phyloP scores from a whole-genome alignment of 30 jellyfish, hydroid and myxozoan species.

The Cassiopea andromeda region DNA sequence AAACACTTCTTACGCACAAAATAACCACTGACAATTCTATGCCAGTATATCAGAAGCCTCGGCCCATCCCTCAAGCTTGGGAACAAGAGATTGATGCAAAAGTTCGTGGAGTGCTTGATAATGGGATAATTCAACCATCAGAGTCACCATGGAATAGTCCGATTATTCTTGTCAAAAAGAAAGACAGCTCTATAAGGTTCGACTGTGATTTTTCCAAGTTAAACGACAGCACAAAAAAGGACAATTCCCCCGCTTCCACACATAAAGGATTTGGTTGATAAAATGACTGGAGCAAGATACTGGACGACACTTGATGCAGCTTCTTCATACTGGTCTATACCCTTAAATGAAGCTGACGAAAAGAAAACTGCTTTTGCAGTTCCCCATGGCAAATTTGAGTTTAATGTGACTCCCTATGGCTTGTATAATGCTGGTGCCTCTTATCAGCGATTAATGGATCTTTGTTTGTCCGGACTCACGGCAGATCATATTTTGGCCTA shows the following conservation, averaged over 20 bases:
- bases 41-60: conserved; percentile 34
- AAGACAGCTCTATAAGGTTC: conserved; percentile 47
- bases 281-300: conserved; percentile 39
- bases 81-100: conserved; percentile 17
- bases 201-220: conserved; percentile 61
- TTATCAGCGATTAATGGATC: conserved; percentile 38
- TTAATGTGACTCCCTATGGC: conserved; percentile 47
- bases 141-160: conserved; percentile 68
- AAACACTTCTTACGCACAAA: not conserved
- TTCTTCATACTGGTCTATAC: conserved; percentile 19
- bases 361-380: conserved; percentile 51
- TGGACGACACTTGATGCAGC: conserved; percentile 36
- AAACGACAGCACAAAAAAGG: conserved; percentile 64
- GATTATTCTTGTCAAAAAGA: conserved; percentile 49
- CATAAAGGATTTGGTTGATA: conserved; percentile 60
- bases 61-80: conserved; percentile 51
- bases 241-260: conserved; percentile 39
- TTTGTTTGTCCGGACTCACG: conserved; percentile 19
- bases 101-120: conserved; percentile 37
- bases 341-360: not conserved
- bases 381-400: conserved; percentile 38
- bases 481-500: conserved; percentile 26
- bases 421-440: conserved; percentile 53
- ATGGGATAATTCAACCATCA: conserved; percentile 52
- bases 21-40: conserved; percentile 27